Base-by-base conservation (phyloP, 2,113 vertebrate genomes). In the Anser brachyrhynchus region DNA sequence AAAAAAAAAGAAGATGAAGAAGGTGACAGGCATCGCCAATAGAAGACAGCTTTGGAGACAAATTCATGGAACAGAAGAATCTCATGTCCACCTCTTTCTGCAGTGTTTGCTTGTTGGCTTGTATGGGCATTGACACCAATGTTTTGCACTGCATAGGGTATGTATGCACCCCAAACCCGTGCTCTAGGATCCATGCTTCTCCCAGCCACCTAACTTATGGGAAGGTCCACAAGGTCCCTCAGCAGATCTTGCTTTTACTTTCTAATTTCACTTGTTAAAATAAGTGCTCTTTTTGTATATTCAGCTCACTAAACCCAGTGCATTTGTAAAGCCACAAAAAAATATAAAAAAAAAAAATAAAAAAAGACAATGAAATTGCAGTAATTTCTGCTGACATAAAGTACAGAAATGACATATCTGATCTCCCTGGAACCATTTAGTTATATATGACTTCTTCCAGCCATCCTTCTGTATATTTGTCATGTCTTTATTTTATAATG, bases 81-180 rank as follows among this genome's bases (percentile, higher is more conserved):
- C 87, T 61, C 37, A 67, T 9, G 12, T 55, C 33, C 52, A 52
- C 23, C 18, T 64, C 14, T 59, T 67, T 58, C 35, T 9, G 43
- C 11, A 69, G 33, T 21, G 39, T 59, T 67, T 81, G 3, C 12
- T 55, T 58, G 17, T 64, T 72, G 35, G 29, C 4, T 67, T 73
- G 3, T 49, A 33, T 46, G 29, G 41, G 35, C 9, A 28, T 69
- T 79, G 71, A 59, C 18, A 16, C 41, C 8, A 13, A 15, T 51
- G 28, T 31, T 72, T 58, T 83, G 57, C n/a, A 51, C 46, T 20
- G 46, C 51, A 3, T 17, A 31, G 11, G 7, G 6, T 43, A 18
- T 3, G 2, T 12, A 44, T 37, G 25, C 14, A 31, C 5, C 23
- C 71, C 31, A 26, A 9, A 59, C 5, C 2, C 1, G 23, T 49